phyloP scores from a whole-genome alignment of 2,113 vertebrate species.

The Salminus brasiliensis region DNA sequence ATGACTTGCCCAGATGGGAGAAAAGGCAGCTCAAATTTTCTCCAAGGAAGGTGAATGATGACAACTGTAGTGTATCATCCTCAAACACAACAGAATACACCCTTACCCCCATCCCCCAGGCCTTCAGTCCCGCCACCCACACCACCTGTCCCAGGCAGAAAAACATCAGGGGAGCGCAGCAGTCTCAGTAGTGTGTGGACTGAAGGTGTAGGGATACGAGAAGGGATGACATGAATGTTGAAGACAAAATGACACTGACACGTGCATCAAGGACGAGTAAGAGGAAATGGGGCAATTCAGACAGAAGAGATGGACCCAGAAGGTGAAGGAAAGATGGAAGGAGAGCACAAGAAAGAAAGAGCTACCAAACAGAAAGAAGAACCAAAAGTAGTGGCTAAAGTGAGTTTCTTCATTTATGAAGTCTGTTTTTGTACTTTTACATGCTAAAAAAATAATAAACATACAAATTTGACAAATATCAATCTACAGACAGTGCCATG shows the following conservation, averaged over 20 bases:
- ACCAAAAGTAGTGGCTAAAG: slow-evolving; percentile 42
- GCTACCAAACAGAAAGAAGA: slow-evolving; percentile 23
- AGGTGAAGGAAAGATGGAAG: slow-evolving; percentile 70
- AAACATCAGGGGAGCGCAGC: background rate
- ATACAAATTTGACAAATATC: background rate
- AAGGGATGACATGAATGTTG: background rate
- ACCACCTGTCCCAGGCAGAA: background rate
- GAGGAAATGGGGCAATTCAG: slow-evolving; percentile 53
- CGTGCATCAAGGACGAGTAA: slow-evolving; percentile 32
- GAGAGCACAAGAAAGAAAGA: slow-evolving; percentile 60
- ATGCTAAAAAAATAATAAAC: background rate
- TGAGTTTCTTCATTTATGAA: slow-evolving; percentile 52
- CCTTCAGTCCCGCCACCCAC: background rate
- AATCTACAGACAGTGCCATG: too few relatives aligned
- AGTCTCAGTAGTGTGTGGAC: background rate
- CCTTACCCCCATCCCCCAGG: background rate
- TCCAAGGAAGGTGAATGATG: background rate
- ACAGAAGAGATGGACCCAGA: slow-evolving; percentile 71
- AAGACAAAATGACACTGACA: background rate
- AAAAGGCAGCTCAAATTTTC: slow-evolving; percentile 14
- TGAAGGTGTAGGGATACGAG: background rate
- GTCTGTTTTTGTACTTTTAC: background rate
- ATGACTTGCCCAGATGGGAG: background rate
- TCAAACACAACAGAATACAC: background rate
- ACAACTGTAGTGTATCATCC: slow-evolving; percentile 10